Evolutionary conservation across 2,797 vertebrate genomes (phyloP).

Genomic region (Pelobates cultripes): DNA sequence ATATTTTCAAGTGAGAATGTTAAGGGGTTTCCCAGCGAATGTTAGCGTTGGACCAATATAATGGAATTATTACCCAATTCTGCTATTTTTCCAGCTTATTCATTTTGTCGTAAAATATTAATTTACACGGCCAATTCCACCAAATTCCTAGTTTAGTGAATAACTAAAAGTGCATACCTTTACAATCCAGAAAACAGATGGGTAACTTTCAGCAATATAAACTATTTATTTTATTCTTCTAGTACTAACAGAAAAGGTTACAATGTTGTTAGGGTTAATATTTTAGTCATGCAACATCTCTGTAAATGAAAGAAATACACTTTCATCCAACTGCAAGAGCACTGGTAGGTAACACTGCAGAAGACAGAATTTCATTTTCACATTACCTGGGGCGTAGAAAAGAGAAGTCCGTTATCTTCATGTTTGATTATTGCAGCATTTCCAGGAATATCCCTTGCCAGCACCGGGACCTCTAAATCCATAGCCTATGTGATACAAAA

Average conservation of each 20-base stretch:
- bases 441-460: conserved; percentile 91
- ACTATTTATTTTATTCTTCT: background rate
- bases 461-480: conserved; percentile 85
- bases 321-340: background rate
- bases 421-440: conserved; percentile 86
- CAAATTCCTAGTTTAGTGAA: no score
- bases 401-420: conserved; percentile 85
- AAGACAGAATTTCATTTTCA: conserved; percentile 27
- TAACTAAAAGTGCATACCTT: no score
- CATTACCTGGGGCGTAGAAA: conserved; percentile 77
- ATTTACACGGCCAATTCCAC: no score
- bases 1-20: no score
- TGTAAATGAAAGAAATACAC: background rate
- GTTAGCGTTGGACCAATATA: no score
- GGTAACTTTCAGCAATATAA: no score
- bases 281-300: background rate
- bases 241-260: background rate
- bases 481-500: conserved; percentile 79
- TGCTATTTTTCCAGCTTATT: no score
- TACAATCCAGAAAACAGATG: no score
- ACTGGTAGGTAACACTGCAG: background rate
- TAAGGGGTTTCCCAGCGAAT: no score
- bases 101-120: no score
- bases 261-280: background rate
- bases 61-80: no score